Conservation (phyloP, 2,888 invertebrate species). For the Esperia sulphurella region DNA sequence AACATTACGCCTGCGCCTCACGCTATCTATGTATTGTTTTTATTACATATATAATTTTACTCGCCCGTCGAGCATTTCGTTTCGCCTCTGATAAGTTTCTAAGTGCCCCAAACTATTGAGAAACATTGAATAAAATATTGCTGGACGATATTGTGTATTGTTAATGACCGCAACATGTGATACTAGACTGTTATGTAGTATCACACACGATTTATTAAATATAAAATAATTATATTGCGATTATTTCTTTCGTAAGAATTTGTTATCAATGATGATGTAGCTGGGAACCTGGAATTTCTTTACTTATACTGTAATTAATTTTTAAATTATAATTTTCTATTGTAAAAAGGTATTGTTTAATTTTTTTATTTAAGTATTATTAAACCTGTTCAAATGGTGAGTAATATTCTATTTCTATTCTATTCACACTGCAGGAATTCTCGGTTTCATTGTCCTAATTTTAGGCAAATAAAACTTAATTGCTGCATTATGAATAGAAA, state of each 20-base stretch:
- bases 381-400: background rate
- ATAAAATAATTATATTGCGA: constrained; percentile 27
- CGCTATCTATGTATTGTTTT: constrained; percentile 48
- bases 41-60: constrained; percentile 36
- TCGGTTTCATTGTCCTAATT: background rate
- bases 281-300: constrained; percentile 47
- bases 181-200: constrained; percentile 33
- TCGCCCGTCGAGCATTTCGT: constrained; percentile 29
- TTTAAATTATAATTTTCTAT: constrained; percentile 80
- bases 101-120: constrained; percentile 26
- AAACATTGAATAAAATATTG: constrained; percentile 45
- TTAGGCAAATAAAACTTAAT: too few relatives aligned
- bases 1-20: constrained; percentile 61
- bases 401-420: background rate
- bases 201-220: constrained; percentile 19
- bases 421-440: background rate
- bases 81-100: constrained; percentile 47
- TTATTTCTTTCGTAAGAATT: constrained; percentile 26
- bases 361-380: constrained; percentile 17
- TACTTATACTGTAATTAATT: constrained; percentile 75
- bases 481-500: too few relatives aligned
- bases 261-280: constrained; percentile 41
- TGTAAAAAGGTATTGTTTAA: constrained; percentile 54
- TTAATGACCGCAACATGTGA: constrained; percentile 41
- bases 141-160: constrained; percentile 48